Percentiles rank a stretch among this genome's conserved stretches.
Evolutionary conservation across 1,140 invertebrate species (phyloP).

Genomic region (Orius laevigatus): DNA sequence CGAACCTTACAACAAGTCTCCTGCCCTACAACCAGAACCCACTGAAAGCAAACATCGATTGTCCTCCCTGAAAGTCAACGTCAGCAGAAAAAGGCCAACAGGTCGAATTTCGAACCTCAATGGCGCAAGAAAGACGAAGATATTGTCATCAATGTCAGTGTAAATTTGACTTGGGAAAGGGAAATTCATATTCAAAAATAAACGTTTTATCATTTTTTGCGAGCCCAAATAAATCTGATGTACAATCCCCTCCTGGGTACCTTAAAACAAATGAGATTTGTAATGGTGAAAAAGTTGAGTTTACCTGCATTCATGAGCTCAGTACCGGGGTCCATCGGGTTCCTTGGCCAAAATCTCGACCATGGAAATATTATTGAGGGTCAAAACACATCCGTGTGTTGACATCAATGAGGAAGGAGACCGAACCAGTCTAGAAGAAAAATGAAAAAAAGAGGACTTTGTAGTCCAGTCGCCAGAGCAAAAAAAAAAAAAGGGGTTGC

Average conservation of each 20-base stretch:
- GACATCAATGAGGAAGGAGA: slow-evolving; percentile 69
- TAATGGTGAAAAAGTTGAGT: slow-evolving; percentile 5
- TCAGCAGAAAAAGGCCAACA: slow-evolving; percentile 39
- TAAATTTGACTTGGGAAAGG: too few relatives aligned
- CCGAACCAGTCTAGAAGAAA: slow-evolving; percentile 50
- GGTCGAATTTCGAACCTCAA: slow-evolving; percentile 45
- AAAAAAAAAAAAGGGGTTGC: too few relatives aligned
- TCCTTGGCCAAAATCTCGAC: slow-evolving; percentile 86
- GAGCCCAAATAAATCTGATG: slow-evolving; percentile 92
- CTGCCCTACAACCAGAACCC: slow-evolving; percentile 57
- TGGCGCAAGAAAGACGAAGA: too few relatives aligned
- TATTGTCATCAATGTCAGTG: too few relatives aligned
- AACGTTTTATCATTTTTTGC: too few relatives aligned
- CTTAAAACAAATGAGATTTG: slow-evolving; percentile 28
- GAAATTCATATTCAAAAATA: too few relatives aligned
- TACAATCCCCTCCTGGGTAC: slow-evolving; percentile 91
- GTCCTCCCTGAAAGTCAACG: slow-evolving; percentile 24
- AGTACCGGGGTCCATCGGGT: slow-evolving; percentile 71
- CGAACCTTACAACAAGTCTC: slow-evolving; percentile 59
- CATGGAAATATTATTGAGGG: slow-evolving; percentile 70
- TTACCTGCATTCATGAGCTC: slow-evolving; percentile 92
- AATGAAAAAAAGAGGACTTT: not conserved
- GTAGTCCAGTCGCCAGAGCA: too few relatives aligned
- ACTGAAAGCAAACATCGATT: slow-evolving; percentile 95
- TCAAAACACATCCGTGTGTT: slow-evolving; percentile 72